Percentiles rank a stretch among this genome's conserved stretches.
phyloP scores from a whole-genome alignment of 2,113 vertebrate genomes.

The Gymnarchus niloticus region DNA sequence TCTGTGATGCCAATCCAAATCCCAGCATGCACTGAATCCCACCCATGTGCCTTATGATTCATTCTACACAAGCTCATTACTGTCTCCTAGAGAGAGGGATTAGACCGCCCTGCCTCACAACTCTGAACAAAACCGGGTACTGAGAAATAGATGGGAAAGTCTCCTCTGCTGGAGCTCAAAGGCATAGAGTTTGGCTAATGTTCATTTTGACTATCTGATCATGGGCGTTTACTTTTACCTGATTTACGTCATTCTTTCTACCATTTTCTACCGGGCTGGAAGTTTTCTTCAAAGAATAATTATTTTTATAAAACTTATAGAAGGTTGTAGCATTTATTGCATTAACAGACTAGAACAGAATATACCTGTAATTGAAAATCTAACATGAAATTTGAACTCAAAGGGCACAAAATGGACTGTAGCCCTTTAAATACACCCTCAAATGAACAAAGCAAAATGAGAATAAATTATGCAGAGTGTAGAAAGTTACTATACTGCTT shows the following conservation, averaged over 20 bases:
- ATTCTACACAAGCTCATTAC: neutral
- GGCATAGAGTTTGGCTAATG: neutral
- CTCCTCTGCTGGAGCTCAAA: neutral
- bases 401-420: neutral
- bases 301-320: neutral
- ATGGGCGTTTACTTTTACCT: neutral
- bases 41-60: neutral
- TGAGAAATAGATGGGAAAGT: neutral
- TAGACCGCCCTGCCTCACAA: neutral
- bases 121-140: neutral
- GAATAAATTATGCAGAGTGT: too few relatives aligned
- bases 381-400: neutral
- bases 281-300: neutral
- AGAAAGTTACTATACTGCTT: too few relatives aligned
- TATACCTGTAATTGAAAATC: neutral
- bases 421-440: neutral
- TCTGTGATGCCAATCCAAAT: neutral
- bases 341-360: neutral
- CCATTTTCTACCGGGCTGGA: neutral
- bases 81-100: neutral
- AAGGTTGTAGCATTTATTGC: neutral
- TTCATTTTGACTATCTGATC: neutral
- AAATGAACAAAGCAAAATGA: too few relatives aligned
- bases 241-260: neutral
- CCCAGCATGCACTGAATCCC: conserved; percentile 4